phyloP scores from a whole-genome alignment of 2,888 invertebrate genomes.

The Saturnia japonica region DNA sequence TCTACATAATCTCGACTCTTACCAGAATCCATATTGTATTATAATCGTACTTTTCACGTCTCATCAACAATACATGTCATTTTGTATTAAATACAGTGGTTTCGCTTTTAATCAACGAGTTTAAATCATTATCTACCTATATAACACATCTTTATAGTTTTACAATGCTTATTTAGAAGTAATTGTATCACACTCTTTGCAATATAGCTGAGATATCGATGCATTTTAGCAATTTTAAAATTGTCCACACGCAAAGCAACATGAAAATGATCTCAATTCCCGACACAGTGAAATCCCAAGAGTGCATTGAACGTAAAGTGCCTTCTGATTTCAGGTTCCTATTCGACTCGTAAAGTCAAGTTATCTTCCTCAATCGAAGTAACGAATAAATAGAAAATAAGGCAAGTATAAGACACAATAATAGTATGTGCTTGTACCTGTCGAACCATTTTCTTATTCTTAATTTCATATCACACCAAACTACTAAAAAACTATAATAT shows the following conservation, averaged over 20 bases:
- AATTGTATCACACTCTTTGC: neutral
- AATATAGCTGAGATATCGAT: neutral
- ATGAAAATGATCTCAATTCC: conserved; percentile 38
- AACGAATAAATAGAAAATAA: conserved; percentile 39
- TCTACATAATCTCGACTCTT: too few relatives aligned
- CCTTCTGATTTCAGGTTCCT: conserved; percentile 54
- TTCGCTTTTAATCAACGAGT: too few relatives aligned
- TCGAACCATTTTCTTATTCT: neutral
- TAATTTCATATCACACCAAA: too few relatives aligned
- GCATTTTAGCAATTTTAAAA: conserved; percentile 7
- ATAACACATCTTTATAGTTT: neutral
- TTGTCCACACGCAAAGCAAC: conserved; percentile 29
- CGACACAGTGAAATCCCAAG: conserved; percentile 46
- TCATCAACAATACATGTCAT: neutral
- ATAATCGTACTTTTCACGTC: too few relatives aligned
- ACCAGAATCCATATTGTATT: too few relatives aligned
- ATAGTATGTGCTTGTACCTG: conserved; percentile 23
- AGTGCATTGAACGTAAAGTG: conserved; percentile 60
- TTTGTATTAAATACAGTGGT: too few relatives aligned
- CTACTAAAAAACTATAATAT: neutral
- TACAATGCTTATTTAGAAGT: neutral
- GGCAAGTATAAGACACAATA: conserved; percentile 34
- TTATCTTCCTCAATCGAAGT: conserved; percentile 40
- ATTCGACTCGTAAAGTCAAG: conserved; percentile 49
- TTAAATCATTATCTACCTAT: neutral